Base-by-base conservation (phyloP, 2,113 vertebrate species). In the Ochotona curzoniae region DNA sequence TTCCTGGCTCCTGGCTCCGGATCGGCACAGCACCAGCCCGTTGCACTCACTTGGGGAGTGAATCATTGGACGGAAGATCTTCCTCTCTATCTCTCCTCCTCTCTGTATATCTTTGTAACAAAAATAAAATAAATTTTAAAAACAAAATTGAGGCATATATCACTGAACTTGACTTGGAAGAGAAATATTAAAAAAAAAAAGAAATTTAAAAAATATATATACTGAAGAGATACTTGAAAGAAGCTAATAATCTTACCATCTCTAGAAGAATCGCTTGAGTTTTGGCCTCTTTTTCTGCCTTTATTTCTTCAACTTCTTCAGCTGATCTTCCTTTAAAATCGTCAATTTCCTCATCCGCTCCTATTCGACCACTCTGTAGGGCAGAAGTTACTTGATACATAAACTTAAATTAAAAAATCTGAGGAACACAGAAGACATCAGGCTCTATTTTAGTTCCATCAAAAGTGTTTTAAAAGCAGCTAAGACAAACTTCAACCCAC, bases 251-350 rank as follows among this genome's bases (percentile, higher is more conserved):
- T 64, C 97, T 98, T 96, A 99, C 99, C 99, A 99, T 99, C 98
- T 99, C 99, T 96, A 99, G 97, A 81, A 99, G 98, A 97, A 99
- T 99, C 94, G 99, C 99, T 96, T 98, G 98, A 75, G 99, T 99
- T 97, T 99, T 99, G 69, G 99, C 99, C 87, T 99, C 99, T 95
- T 99, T 99, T 93, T 99, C 99, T 93, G 98, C 99, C 64, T 99
- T 95, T 88, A 98, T 87, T 98, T 99, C 99, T 96, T 99, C 99
- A 94, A 99, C 96, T 98, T 99, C 99, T 89, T 99, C 99, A 0
- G 96, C 97, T 86, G 97, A 97, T 82, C 98, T 99, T 73, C 99
- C 99, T 86, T 99, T 98, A 28, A 97, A 83, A 74, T 99, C 99
- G 44, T 99, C 98, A 63, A 99, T 99, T 95, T 98, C 98, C 97